Evolutionary conservation across 2,888 invertebrate genomes (phyloP).

Genomic region (Furcula furcula): DNA sequence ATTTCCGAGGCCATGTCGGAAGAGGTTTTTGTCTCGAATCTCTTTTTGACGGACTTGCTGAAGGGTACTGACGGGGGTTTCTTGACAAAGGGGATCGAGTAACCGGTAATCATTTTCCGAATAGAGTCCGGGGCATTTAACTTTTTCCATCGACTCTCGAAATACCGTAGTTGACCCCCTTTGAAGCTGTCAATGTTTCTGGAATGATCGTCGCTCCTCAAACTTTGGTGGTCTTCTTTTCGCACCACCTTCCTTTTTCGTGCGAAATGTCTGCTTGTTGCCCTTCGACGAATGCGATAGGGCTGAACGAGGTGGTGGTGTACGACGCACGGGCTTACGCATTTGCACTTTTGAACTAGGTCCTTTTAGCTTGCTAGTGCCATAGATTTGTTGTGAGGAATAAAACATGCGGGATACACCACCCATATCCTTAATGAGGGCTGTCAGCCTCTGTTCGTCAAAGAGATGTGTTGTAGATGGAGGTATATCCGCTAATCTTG

Average conservation of each 20-base stretch:
- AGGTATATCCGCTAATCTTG: conserved; percentile 2
- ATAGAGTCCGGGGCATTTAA: conserved; percentile 8
- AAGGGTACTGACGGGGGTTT: conserved; percentile 12
- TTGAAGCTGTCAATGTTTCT: conserved; percentile 4
- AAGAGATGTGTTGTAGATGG: conserved; percentile 7
- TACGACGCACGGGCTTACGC: conserved; percentile 1
- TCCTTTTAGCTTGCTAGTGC: background rate
- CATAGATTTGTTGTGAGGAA: background rate
- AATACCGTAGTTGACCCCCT: conserved; percentile 6
- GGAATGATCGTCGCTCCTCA: background rate
- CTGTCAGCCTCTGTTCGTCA: conserved; percentile 1
- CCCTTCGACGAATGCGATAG: too few species aligned
- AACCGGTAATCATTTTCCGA: conserved; percentile 12
- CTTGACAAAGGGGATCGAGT: conserved; percentile 12
- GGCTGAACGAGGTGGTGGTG: too few species aligned
- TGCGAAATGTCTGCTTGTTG: too few species aligned
- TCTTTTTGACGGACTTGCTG: background rate
- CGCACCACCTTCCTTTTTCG: background rate
- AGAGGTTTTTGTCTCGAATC: conserved; percentile 6
- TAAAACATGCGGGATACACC: background rate
- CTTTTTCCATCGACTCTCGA: background rate
- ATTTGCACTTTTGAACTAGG: background rate
- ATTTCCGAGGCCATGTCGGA: conserved; percentile 6
- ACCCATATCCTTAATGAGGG: conserved; percentile 2
- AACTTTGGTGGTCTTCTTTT: conserved; percentile 2